phyloP scores from a whole-genome alignment of 1,140 invertebrate genomes.

The Dreissena rostriformis region DNA sequence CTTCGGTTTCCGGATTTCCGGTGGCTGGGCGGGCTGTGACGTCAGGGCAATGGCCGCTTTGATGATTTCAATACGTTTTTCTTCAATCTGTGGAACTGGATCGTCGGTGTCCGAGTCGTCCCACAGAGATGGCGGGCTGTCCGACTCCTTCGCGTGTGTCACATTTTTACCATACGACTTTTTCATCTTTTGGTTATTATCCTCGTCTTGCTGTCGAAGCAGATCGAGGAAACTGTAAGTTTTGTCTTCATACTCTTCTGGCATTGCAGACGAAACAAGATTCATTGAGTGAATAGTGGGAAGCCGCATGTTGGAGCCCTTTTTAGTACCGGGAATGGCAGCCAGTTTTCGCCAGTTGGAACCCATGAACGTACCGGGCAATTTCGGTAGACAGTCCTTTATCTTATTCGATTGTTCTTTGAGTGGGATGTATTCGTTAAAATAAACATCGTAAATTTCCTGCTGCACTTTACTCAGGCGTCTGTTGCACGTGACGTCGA shows the following conservation, averaged over 20 bases:
- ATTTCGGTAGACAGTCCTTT: slow-evolving; percentile 4
- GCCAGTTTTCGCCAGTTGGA: slow-evolving; percentile 22
- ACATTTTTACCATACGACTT: not conserved
- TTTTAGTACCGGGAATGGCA: slow-evolving; percentile 2
- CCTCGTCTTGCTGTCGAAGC: slow-evolving; percentile 11
- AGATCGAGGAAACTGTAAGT: slow-evolving; percentile 15
- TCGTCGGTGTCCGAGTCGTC: slow-evolving; percentile 29
- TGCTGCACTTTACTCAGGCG: slow-evolving; percentile 39
- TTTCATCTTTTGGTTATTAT: slow-evolving; percentile 14
- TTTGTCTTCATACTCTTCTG: not conserved
- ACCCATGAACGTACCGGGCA: not conserved
- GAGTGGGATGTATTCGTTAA: slow-evolving; percentile 45
- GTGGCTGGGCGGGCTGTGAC: slow-evolving; percentile 30
- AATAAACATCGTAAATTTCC: slow-evolving; percentile 47
- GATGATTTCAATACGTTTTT: slow-evolving; percentile 44
- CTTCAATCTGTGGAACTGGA: slow-evolving; percentile 3
- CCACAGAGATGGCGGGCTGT: slow-evolving; percentile 15
- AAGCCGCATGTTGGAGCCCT: not conserved
- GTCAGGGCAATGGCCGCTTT: slow-evolving; percentile 43
- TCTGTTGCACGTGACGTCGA: slow-evolving; percentile 35
- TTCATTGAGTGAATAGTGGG: slow-evolving; percentile 4
- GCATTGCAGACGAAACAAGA: not conserved
- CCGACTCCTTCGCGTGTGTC: no score
- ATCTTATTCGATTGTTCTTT: slow-evolving; percentile 40
- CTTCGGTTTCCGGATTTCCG: slow-evolving; percentile 22